These are phyloP conservation scores for Pan troglodytes DNA, from an alignment of 2,113 vertebrate species.

Conservation along the genomic window NHGRI_mPanTro3-v2.1_pri NC_072421.2:3680001-3680500, in stretches of 20 bases:
- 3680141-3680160: too few relatives aligned
- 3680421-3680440: too few relatives aligned
- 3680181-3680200: background rate
- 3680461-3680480: too few relatives aligned
- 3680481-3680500: too few relatives aligned
- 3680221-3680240: background rate
- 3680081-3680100: too few relatives aligned
- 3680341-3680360: background rate
- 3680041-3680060: fast-evolving
- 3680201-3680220: background rate
- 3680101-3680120: background rate
- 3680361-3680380: background rate
- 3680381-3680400: too few relatives aligned
- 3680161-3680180: background rate
- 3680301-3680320: background rate
- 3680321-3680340: background rate
- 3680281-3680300: background rate
- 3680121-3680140: background rate
- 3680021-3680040: background rate
- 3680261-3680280: background rate
- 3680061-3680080: too few relatives aligned
- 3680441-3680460: too few relatives aligned
- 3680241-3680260: background rate
- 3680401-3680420: too few relatives aligned
- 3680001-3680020: background rate